Evolutionary conservation across 37 sponge, comb jelly and placozoan genomes (phyloP), one percentile per base, ranked within the genome.

Genomic region (Aplysina aerophoba): DNA sequence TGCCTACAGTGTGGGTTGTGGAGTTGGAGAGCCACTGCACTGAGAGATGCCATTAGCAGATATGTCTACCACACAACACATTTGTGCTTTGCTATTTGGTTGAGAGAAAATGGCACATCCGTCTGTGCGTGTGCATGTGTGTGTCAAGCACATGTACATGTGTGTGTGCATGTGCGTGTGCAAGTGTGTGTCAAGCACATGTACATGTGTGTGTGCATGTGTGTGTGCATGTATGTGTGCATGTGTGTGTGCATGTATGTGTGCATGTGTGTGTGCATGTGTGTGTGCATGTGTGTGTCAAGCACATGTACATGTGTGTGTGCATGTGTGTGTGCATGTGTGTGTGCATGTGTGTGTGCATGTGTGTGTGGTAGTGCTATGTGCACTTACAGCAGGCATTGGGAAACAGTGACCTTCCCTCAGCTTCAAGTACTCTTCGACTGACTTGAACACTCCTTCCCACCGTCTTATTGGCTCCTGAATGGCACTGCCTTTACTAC

Each of bases 201-300:
- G 37, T 21, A 30, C 1, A 2, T 17, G 69, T 25, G 27, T 33
- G 36, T 36, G 35, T 72, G 27, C 12, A 5, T n/a, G 28, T 55
- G 39, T 28, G 27, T 40, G 34, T 40, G 34, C 12, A 33, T 72
- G 73, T 22, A 58, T 24, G 57, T 71, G 35, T 64, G 38, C 5
- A 39, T 82, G 41, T 63, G 83, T 64, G 84, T 65, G 44, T 65
- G 55, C 12, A 41, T 83, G 27, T 67, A 31, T 83, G 50, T 72
- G 35, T 67, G 55, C 65, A 8, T 44, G 8, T 44, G 6, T 11
- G 69, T 67, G 15, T 63, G 4, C 63, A 31, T 30, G 28, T 63
- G 28, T 63, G 65, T 8, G 8, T 63, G 4, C 20, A 63, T 4
- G 4, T 31, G 44, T 63, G 66, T 82, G 5, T 28, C 4, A n/a